A percentile compares a stretch with the other conserved stretches of the same genome.
Evolutionary conservation across 2,888 invertebrate genomes (phyloP).

Genomic region (Pyrrhosoma nymphula): DNA sequence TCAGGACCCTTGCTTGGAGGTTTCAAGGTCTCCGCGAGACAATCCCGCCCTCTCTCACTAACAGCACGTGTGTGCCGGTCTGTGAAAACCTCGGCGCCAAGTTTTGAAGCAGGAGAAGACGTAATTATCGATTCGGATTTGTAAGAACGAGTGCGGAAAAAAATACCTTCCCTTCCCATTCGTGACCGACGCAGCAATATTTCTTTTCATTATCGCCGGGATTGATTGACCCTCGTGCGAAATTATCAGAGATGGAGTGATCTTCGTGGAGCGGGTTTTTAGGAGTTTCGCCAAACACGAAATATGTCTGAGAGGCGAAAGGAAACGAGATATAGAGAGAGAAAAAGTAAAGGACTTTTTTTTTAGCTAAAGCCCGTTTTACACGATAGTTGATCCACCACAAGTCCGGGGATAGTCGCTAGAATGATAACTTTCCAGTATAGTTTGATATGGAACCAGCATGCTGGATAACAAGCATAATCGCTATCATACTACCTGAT

Average conservation of each 20-base stretch:
- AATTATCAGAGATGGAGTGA: background rate
- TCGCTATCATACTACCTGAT: too few species aligned
- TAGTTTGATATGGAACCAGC: too few species aligned
- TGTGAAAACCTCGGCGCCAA: background rate
- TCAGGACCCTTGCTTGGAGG: background rate
- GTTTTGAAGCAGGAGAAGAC: background rate
- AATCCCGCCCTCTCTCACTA: background rate
- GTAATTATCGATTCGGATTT: background rate
- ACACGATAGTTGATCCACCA: too few species aligned
- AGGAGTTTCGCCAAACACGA: background rate
- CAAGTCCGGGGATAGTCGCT: too few species aligned
- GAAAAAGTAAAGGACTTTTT: background rate
- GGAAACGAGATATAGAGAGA: background rate
- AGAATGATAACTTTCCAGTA: too few species aligned
- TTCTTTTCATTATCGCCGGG: background rate
- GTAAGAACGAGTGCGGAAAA: background rate
- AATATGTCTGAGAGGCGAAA: background rate
- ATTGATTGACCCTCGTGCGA: slow-evolving; percentile 18
- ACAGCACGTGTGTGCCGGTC: background rate
- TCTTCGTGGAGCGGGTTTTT: background rate
- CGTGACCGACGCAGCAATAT: background rate
- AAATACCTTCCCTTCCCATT: background rate
- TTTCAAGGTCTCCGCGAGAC: background rate
- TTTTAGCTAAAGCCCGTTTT: too few species aligned
- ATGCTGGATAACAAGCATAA: too few species aligned